These are phyloP conservation scores for Drosophila algonquin DNA, from an alignment of 2,888 invertebrate species.

Conservation along the genomic window DNA sequence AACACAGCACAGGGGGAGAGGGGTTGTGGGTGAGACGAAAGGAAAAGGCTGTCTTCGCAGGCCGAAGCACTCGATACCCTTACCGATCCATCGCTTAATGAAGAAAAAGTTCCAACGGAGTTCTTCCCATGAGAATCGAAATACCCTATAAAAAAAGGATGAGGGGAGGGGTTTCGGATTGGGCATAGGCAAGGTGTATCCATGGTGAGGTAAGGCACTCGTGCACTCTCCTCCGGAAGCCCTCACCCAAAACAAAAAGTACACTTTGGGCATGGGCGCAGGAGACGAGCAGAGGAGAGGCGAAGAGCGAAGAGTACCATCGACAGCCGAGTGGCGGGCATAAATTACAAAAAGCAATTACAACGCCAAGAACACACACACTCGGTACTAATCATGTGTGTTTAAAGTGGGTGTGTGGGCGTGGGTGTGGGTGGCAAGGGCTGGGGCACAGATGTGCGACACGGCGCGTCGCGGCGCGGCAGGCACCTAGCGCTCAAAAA, in stretches of 20 bases:
- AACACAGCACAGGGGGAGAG: slow-evolving; percentile 2
- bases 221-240: background rate
- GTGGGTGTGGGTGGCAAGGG: background rate
- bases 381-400: slow-evolving; percentile 64
- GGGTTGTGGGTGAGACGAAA: slow-evolving; percentile 2
- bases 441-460: slow-evolving; percentile 63
- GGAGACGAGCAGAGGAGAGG: slow-evolving; percentile 19
- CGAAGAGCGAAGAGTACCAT: slow-evolving; percentile 6
- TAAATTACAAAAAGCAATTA: slow-evolving; percentile 78
- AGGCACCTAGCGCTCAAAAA: slow-evolving; percentile 72
- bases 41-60: background rate
- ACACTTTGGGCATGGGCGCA: background rate
- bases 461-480: slow-evolving; percentile 35
- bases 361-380: slow-evolving; percentile 71
- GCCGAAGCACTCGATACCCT: background rate
- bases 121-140: too few relatives aligned
- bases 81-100: background rate
- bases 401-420: background rate
- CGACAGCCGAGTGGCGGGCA: slow-evolving; percentile 51
- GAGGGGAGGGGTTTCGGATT: too few relatives aligned
- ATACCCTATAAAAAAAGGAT: too few relatives aligned
- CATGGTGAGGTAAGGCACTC: background rate
- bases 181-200: background rate
- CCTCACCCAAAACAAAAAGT: background rate
- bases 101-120: too few relatives aligned